Conservation (phyloP, 1,140 invertebrate genomes). For the Zaprionus inermis region DNA sequence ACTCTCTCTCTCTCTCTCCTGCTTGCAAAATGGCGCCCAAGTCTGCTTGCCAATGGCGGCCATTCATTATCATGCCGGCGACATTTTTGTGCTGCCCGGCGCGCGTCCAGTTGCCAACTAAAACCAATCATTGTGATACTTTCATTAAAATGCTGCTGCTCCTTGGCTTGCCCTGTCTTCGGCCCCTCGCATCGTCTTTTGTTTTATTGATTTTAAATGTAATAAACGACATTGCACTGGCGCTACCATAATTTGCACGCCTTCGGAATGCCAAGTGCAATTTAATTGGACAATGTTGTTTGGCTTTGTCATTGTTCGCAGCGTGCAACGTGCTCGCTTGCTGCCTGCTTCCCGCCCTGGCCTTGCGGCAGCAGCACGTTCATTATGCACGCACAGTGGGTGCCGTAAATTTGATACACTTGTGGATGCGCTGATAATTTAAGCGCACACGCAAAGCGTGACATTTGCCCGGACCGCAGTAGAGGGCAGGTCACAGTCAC, state of each 20-base stretch:
- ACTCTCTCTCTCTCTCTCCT: background rate
- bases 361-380: conserved; percentile 19
- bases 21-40: background rate
- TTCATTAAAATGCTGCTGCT: conserved; percentile 70
- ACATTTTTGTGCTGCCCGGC: conserved; percentile 74
- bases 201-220: conserved; percentile 74
- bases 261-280: conserved; percentile 67
- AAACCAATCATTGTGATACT: conserved; percentile 83
- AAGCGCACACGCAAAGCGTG: conserved; percentile 49
- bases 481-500: background rate
- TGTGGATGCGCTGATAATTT: conserved; percentile 68
- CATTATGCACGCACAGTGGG: conserved; percentile 55
- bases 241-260: conserved; percentile 63
- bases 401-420: conserved; percentile 79
- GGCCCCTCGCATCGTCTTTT: conserved; percentile 17
- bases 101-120: conserved; percentile 61
- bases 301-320: conserved; percentile 63
- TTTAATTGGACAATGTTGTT: conserved; percentile 77
- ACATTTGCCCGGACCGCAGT: conserved; percentile 47
- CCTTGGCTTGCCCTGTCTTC: conserved; percentile 10
- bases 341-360: conserved; percentile 20
- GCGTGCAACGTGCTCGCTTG: too few relatives aligned
- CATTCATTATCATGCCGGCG: conserved; percentile 73
- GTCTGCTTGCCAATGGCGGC: conserved; percentile 65
- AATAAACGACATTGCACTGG: conserved; percentile 62